Evolutionary conservation across 1,140 invertebrate genomes (phyloP).

Genomic region (Epicauta chinensis): DNA sequence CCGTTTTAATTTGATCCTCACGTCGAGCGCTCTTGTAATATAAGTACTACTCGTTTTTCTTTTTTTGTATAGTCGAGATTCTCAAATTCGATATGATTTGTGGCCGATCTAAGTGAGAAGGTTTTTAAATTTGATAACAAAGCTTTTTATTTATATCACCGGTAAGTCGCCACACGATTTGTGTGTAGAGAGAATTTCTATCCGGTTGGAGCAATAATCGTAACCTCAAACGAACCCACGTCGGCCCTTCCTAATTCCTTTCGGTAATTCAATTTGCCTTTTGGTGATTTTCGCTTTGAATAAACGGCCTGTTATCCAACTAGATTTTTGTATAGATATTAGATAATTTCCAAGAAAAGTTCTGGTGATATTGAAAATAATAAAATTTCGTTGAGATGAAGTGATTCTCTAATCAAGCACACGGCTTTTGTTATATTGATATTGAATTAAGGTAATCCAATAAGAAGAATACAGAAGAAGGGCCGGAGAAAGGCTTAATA

Average conservation of each 20-base stretch:
- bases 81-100: too few species aligned
- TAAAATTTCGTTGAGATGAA: too few species aligned
- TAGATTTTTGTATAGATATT: too few species aligned
- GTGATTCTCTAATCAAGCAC: constrained; percentile 3
- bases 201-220: constrained; percentile 17
- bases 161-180: too few species aligned
- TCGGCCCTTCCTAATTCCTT: constrained; percentile 14
- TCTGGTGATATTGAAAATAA: background rate
- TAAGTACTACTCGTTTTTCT: too few species aligned
- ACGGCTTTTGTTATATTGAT: constrained; percentile 11
- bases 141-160: too few species aligned
- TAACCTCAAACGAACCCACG: constrained; percentile 18
- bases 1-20: constrained; percentile 4
- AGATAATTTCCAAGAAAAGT: too few species aligned
- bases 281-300: constrained; percentile 23
- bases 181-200: background rate
- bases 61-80: too few species aligned
- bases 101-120: too few species aligned
- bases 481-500: constrained; percentile 11
- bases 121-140: too few species aligned
- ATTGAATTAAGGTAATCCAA: constrained; percentile 17
- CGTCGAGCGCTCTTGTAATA: background rate
- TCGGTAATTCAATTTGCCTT: constrained; percentile 24
- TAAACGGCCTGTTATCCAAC: background rate
- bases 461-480: constrained; percentile 10